Conservation (phyloP, 2,797 vertebrate species). For the Cyprinodon diabolis region DNA sequence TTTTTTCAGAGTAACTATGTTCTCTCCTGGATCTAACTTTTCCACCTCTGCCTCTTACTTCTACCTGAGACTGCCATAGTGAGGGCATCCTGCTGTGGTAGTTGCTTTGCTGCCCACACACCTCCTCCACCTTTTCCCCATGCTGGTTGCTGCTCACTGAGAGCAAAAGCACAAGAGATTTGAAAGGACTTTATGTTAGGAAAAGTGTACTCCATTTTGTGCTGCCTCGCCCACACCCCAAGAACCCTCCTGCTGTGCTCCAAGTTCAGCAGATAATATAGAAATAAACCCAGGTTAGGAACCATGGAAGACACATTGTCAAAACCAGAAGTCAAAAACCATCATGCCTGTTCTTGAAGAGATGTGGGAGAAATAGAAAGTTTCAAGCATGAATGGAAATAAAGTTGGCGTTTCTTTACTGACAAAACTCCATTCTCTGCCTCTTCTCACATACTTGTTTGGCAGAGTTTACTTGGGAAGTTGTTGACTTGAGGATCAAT, state of each 20-base stretch:
- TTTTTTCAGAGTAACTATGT: constrained; percentile 12
- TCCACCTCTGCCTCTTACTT: constrained; percentile 29
- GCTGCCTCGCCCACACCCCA: constrained; percentile 11
- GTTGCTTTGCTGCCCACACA: constrained; percentile 30
- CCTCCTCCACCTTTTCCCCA: constrained; percentile 29
- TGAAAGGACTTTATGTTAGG: constrained; percentile 41
- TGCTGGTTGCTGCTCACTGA: constrained; percentile 34
- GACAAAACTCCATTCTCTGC: constrained; percentile 13
- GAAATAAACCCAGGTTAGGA: constrained; percentile 35
- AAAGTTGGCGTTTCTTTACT: constrained; percentile 13
- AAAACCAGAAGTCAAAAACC: constrained; percentile 30
- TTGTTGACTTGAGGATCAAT: constrained; percentile 12
- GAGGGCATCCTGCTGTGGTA: constrained; percentile 44
- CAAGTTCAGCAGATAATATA: constrained; percentile 30
- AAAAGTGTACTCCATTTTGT: constrained; percentile 35
- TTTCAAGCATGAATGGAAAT: constrained; percentile 18
- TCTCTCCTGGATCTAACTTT: constrained; percentile 10
- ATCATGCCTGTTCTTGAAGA: constrained; percentile 23
- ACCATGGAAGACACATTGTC: constrained; percentile 32
- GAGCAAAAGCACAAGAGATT: constrained; percentile 46
- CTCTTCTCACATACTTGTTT: constrained; percentile 13
- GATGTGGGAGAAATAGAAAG: constrained; percentile 18
- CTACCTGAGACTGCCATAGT: constrained; percentile 23
- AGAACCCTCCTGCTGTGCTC: constrained; percentile 45
- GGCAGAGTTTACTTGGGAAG: constrained; percentile 14